phyloP scores from a whole-genome alignment of 2,888 invertebrate species.

The Syrista parreyssii region DNA sequence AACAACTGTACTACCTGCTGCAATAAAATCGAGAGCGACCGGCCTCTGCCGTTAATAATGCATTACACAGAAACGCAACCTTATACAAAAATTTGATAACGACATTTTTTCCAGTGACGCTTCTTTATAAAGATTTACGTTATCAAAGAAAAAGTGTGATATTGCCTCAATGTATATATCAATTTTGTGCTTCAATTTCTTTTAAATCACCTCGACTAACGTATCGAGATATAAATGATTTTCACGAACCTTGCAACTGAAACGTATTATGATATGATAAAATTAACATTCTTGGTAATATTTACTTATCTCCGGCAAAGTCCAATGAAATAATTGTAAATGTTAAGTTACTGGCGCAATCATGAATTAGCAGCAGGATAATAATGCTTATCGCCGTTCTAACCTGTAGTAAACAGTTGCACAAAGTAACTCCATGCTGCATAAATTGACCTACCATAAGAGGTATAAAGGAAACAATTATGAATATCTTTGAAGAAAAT shows the following conservation, averaged over 20 bases:
- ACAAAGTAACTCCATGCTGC: neutral
- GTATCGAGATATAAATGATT: neutral
- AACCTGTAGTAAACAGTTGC: neutral
- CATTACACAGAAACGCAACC: neutral
- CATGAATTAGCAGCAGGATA: neutral
- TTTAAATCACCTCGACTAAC: neutral
- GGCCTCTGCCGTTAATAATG: neutral
- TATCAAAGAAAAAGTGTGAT: neutral
- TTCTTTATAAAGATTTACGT: neutral
- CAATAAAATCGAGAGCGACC: neutral
- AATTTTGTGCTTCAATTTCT: neutral
- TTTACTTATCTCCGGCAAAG: neutral
- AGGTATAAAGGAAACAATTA: neutral
- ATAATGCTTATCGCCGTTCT: neutral
- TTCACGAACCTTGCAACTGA: neutral
- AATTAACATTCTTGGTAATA: neutral
- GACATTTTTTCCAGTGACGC: neutral
- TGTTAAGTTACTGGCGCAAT: neutral
- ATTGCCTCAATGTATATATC: neutral
- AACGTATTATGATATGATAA: neutral
- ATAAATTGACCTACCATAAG: neutral
- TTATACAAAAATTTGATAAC: neutral
- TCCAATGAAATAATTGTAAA: neutral
- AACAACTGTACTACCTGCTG: neutral
- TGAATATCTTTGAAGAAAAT: constrained; percentile 30